Base-by-base conservation (phyloP, 1,140 invertebrate genomes). In the Drosophila pachea region DNA sequence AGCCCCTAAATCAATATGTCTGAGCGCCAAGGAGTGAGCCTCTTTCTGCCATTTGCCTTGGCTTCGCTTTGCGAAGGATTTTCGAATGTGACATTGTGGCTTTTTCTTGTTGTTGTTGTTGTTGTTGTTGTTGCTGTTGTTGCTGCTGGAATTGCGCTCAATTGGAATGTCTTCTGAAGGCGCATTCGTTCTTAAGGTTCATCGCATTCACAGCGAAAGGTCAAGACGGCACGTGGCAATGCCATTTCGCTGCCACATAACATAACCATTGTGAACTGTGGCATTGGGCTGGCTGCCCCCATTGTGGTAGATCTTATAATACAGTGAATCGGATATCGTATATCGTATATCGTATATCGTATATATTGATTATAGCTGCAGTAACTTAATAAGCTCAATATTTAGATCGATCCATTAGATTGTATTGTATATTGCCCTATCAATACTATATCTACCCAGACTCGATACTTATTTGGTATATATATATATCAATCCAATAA, bases 141-240 rank as follows among this genome's bases (percentile, higher is more conserved):
- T 59, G 59, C 33, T 53, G 54, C 38, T 73, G 53, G 12, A 50
- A 36, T 60, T 72, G 64, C 61, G 77, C 72, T 76, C 77, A 63
- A 67, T 81, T 81, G 72, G 73, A 79, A 79, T 79, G 78, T 82
- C 78, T 83, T 68, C 78, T 79, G 81, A 81, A 54, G 63, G 63
- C 73, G 66, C 71, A 36, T 68, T 71, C 68, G 71, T 65, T 66
- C 78, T 68, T 74, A 71, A 78, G 68, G 78, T 84, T 82, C 79
- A 84, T 84, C 75, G 75, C 75, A 58, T 74, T 83, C 52, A 54
- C 52, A 22, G 63, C 71, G 47, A 74, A 82, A 82, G 78, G 78
- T 82, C 78, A 82, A 84, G 59, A 61, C 7, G 79, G 79, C 79
- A 84, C 79, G 78, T 82, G 78, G 78, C 79, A 82, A 75, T 84